Conservation (phyloP, 2,888 invertebrate genomes). For the Hirtodrosophila duncani region DNA sequence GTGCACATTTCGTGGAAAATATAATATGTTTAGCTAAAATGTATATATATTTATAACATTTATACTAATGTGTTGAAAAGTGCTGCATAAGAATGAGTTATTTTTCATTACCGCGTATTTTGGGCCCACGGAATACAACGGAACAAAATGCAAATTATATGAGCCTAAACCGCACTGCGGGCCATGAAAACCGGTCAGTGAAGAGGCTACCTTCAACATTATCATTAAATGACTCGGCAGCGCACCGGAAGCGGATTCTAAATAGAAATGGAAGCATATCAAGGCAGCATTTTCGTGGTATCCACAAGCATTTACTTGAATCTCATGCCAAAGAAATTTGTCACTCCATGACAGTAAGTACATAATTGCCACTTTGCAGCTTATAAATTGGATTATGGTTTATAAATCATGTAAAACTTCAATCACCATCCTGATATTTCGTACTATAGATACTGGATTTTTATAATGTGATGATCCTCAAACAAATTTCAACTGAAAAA, state of each 20-base stretch:
- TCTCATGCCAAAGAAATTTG: constrained; percentile 86
- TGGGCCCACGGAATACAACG: constrained; percentile 32
- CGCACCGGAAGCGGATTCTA: constrained; percentile 54
- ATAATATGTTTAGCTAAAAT: too few relatives aligned
- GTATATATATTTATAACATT: background rate
- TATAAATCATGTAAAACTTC: too few relatives aligned
- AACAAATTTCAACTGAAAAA: too few relatives aligned
- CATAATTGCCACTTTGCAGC: too few relatives aligned
- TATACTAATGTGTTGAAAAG: too few relatives aligned
- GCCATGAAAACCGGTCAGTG: constrained; percentile 29
- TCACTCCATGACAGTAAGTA: constrained; percentile 90
- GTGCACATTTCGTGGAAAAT: too few relatives aligned
- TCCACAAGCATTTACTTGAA: constrained; percentile 87
- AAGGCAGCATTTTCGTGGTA: constrained; percentile 85
- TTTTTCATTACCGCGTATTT: constrained; percentile 58
- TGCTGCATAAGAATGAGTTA: constrained; percentile 53
- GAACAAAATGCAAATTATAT: constrained; percentile 65
- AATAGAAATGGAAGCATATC: constrained; percentile 80
- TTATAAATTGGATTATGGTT: too few relatives aligned
- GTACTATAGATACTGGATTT: too few relatives aligned
- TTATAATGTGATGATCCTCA: too few relatives aligned
- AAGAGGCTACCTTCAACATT: constrained; percentile 51
- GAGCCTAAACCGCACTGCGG: constrained; percentile 63
- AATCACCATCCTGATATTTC: too few relatives aligned
- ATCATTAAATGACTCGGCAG: constrained; percentile 56